Evolutionary conservation across 2,888 invertebrate genomes (phyloP).

Genomic region (Operophtera brumata): DNA sequence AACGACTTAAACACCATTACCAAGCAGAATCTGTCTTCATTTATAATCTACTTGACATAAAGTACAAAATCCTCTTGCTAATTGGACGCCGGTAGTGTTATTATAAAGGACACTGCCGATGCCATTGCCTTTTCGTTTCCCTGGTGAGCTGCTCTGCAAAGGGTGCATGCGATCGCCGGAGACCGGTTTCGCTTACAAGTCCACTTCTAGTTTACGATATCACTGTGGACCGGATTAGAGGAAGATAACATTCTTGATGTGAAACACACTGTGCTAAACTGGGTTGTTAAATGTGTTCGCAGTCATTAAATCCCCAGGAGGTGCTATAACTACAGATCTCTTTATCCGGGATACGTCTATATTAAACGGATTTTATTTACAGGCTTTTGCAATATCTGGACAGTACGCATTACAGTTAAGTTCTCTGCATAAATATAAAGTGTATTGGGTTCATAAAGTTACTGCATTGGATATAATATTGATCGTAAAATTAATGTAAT

Average conservation of each 20-base stretch:
- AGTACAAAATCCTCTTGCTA: slow-evolving; percentile 46
- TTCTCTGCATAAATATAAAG: slow-evolving; percentile 1
- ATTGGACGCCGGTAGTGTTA: slow-evolving; percentile 42
- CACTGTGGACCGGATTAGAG: slow-evolving; percentile 73
- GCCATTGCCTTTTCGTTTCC: slow-evolving; percentile 57
- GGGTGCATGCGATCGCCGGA: slow-evolving; percentile 66
- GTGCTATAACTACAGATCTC: slow-evolving; percentile 49
- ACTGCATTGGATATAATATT: slow-evolving; percentile 6
- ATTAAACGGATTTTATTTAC: slow-evolving; percentile 46
- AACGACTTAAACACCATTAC: slow-evolving; percentile 48
- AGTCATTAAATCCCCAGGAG: slow-evolving; percentile 62
- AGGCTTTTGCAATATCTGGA: slow-evolving; percentile 3
- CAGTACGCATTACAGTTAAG: neutral
- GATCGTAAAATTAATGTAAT: slow-evolving; percentile 26
- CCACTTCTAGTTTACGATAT: slow-evolving; percentile 77
- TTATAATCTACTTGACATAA: slow-evolving; percentile 42
- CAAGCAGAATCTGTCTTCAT: slow-evolving; percentile 44
- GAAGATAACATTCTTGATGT: slow-evolving; percentile 73
- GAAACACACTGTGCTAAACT: slow-evolving; percentile 69
- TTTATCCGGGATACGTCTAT: slow-evolving; percentile 49
- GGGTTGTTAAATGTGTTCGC: slow-evolving; percentile 65
- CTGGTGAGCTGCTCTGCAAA: slow-evolving; percentile 52
- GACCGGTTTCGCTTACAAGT: slow-evolving; percentile 73
- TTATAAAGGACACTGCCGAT: slow-evolving; percentile 42
- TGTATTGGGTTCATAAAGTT: slow-evolving; percentile 16